phyloP scores from a whole-genome alignment of 2,113 vertebrate genomes.

The Tylochromis polylepis region DNA sequence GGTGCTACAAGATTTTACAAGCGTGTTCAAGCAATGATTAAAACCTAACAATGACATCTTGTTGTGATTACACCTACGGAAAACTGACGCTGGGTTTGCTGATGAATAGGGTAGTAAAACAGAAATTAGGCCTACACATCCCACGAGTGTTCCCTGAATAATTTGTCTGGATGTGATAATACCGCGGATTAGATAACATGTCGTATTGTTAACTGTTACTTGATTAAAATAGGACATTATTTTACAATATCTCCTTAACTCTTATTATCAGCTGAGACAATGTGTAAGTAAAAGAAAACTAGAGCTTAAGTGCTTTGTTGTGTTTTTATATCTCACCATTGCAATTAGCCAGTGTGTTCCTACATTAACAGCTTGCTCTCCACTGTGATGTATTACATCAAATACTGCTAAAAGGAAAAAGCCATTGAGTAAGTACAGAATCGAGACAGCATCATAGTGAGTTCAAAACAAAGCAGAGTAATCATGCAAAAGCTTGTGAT shows the following conservation, averaged over 20 bases:
- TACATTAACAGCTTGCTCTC: neutral
- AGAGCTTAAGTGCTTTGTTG: neutral
- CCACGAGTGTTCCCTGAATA: neutral
- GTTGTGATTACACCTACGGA: neutral
- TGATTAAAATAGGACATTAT: neutral
- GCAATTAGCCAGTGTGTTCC: neutral
- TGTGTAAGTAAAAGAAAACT: neutral
- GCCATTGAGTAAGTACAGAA: neutral
- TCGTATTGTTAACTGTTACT: neutral
- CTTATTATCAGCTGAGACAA: neutral
- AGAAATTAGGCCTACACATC: neutral
- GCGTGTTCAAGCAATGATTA: conserved; percentile 6
- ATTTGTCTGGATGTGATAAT: conserved; percentile 11
- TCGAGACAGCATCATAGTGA: neutral
- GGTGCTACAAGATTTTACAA: neutral
- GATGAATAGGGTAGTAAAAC: neutral
- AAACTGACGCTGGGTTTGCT: neutral
- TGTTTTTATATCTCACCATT: neutral
- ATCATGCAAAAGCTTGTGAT: neutral
- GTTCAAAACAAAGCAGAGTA: neutral
- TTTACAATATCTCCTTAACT: neutral
- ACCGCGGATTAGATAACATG: neutral
- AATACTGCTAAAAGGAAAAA: neutral
- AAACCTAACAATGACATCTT: conserved; percentile 1
- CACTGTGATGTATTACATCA: neutral